Evolutionary conservation across 2,113 vertebrate species (phyloP).

Genomic region (Neodon shergylaensis): DNA sequence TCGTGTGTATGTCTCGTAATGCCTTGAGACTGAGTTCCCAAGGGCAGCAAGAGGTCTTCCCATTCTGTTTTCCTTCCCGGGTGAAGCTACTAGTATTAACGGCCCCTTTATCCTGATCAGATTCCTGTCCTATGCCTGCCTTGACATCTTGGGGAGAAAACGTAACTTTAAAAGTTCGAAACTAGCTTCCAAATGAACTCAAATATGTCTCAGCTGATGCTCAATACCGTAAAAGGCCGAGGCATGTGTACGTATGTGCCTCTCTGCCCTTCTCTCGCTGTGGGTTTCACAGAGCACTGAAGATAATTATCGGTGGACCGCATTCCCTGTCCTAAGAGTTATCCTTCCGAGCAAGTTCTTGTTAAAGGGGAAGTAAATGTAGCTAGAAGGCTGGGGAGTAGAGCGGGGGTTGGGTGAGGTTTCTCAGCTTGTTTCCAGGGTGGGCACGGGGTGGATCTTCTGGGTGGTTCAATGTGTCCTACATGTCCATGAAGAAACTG

Average conservation of each 20-base stretch:
- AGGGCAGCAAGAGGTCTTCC: neutral
- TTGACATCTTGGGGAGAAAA: neutral
- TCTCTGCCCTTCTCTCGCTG: neutral
- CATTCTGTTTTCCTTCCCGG: neutral
- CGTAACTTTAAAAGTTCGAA: neutral
- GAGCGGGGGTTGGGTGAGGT: fast-evolving
- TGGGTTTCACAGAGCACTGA: neutral
- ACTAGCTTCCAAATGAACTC: neutral
- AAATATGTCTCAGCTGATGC: neutral
- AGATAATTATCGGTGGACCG: neutral
- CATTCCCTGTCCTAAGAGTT: neutral
- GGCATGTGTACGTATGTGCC: neutral
- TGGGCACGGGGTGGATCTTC: neutral
- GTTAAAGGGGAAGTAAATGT: neutral
- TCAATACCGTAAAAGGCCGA: neutral
- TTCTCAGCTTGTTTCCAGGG: neutral
- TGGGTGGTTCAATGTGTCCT: neutral
- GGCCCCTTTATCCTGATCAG: neutral
- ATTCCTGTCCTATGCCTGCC: neutral
- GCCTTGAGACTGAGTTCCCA: neutral
- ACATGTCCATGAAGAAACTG: neutral
- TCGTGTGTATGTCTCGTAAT: fast-evolving
- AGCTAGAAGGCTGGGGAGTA: neutral
- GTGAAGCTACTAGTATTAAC: neutral
- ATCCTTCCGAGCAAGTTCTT: neutral